Evolutionary conservation across 1,140 invertebrate genomes (phyloP).

Genomic region (Aphaenogaster ashmeadi): DNA sequence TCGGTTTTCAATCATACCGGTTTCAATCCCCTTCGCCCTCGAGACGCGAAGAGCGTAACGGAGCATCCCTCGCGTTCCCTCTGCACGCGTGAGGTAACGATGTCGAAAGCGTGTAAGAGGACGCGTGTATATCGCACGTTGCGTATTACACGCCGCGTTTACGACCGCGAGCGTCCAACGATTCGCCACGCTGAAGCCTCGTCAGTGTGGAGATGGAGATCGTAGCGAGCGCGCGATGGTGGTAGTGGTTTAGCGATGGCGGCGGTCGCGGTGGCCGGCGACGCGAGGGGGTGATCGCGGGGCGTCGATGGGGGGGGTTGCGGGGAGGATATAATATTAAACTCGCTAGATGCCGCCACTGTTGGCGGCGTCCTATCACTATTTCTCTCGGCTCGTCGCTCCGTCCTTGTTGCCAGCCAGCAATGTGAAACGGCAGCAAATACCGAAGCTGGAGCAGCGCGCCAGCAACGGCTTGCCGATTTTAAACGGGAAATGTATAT

Average conservation of each 20-base stretch:
- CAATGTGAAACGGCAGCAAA: conserved; percentile 65
- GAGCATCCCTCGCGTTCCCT: conserved; percentile 31
- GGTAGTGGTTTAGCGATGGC: conserved; percentile 10
- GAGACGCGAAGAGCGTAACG: background rate
- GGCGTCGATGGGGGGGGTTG: background rate
- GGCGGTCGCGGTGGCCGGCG: background rate
- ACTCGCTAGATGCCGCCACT: conserved; percentile 74
- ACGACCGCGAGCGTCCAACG: conserved; percentile 60
- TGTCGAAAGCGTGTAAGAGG: conserved; percentile 4
- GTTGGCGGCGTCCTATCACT: conserved; percentile 83
- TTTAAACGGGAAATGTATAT: conserved; percentile 56
- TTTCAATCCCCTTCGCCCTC: conserved; percentile 12
- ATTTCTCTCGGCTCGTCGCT: conserved; percentile 73
- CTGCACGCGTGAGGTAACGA: conserved; percentile 11
- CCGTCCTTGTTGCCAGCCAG: conserved; percentile 56
- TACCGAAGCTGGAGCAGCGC: conserved; percentile 47
- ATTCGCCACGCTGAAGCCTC: conserved; percentile 80
- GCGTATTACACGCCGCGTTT: conserved; percentile 53
- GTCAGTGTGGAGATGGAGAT: conserved; percentile 25
- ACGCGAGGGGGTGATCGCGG: conserved; percentile 23
- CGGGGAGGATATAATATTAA: conserved; percentile 67
- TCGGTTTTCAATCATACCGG: conserved; percentile 19
- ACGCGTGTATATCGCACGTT: conserved; percentile 13
- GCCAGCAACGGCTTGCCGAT: conserved; percentile 18
- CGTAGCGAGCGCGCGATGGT: conserved; percentile 32